Conservation (phyloP, 2,113 vertebrate genomes). For the Tragelaphus strepsiceros region DNA sequence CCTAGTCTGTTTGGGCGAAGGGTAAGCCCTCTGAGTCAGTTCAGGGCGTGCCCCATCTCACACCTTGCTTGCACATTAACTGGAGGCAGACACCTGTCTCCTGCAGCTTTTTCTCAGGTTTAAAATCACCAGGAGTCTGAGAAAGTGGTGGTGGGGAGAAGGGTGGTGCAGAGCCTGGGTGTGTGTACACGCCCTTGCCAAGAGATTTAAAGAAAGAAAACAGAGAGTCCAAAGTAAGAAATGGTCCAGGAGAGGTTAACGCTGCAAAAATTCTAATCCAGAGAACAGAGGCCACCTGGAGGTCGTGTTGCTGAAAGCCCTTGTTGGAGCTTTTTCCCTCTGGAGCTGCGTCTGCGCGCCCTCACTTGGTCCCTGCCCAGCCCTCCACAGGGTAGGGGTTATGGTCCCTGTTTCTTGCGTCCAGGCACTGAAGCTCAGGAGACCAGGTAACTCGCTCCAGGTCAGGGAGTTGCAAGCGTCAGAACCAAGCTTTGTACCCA, state of each 20-base stretch:
- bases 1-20: neutral
- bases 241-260: neutral
- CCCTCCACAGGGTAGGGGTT: neutral
- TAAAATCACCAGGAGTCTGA: neutral
- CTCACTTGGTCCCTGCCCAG: neutral
- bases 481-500: neutral
- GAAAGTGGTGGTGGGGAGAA: neutral
- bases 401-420: neutral
- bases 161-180: neutral
- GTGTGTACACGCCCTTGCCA: neutral
- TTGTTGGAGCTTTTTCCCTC: neutral
- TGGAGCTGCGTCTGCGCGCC: fast-evolving
- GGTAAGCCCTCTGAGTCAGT: neutral
- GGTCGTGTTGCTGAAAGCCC: fast-evolving
- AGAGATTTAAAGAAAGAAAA: neutral
- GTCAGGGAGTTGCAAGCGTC: neutral
- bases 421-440: neutral
- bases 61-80: neutral
- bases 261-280: fast-evolving
- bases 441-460: neutral
- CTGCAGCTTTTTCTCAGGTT: neutral
- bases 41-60: neutral
- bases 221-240: neutral
- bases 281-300: neutral
- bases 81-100: neutral